These are phyloP conservation scores for Chironomus tepperi DNA, from an alignment of 1,140 invertebrate species.

Conservation along the genomic window DNA sequence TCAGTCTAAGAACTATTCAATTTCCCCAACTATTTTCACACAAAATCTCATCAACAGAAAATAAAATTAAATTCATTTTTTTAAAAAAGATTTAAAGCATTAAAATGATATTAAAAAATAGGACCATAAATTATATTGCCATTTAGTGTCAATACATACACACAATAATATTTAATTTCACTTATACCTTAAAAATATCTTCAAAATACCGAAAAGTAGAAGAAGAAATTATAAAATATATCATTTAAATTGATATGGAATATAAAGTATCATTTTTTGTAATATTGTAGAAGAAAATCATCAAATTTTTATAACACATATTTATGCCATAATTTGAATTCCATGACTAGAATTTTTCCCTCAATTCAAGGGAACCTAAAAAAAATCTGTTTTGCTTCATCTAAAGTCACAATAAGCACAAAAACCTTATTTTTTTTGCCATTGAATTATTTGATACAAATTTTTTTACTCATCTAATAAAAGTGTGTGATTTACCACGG, in stretches of 20 bases:
- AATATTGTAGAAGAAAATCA: background rate
- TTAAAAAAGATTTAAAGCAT: no score
- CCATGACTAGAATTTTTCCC: constrained; percentile 4
- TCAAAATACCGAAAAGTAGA: background rate
- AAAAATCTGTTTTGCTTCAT: background rate
- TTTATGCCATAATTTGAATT: constrained; percentile 14
- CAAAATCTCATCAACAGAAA: no score
- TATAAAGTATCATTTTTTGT: background rate
- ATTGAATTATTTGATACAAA: background rate
- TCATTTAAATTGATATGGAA: background rate
- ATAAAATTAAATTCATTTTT: no score
- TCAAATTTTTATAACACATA: background rate
- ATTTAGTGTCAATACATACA: no score
- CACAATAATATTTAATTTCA: no score
- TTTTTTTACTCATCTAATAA: no score
- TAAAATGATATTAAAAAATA: no score
- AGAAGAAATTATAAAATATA: background rate
- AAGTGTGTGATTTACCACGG: no score
- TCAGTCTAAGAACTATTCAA: no score
- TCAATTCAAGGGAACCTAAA: background rate
- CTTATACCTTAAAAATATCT: no score
- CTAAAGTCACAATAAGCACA: constrained; percentile 1
- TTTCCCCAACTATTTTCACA: no score
- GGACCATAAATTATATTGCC: no score
- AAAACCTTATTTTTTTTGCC: background rate